A percentile compares a stretch with the other conserved stretches of the same genome.
Evolutionary conservation across 2,113 vertebrate species (phyloP).

Genomic region (Carollia perspicillata): DNA sequence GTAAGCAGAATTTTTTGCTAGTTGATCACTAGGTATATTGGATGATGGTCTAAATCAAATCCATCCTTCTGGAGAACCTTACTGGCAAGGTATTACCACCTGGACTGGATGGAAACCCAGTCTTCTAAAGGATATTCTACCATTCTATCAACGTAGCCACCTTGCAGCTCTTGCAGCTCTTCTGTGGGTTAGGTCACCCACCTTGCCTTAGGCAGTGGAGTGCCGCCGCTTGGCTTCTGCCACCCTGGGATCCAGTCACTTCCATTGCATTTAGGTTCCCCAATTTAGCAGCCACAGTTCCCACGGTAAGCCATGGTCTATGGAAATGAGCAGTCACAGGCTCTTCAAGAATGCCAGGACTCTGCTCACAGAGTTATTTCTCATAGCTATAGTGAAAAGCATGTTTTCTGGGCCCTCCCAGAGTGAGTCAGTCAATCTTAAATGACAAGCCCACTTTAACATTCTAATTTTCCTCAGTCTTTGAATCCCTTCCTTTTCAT

Average conservation of each 20-base stretch:
- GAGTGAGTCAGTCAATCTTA: not conserved
- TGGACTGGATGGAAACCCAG: too few relatives aligned
- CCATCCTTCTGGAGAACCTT: not conserved
- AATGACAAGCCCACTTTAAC: not conserved
- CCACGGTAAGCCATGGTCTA: not conserved
- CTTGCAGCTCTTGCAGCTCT: too few relatives aligned
- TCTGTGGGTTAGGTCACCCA: not conserved
- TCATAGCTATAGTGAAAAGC: not conserved
- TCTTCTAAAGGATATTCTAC: too few relatives aligned
- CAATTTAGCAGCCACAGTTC: not conserved
- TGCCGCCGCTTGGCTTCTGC: too few relatives aligned
- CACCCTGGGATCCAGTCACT: too few relatives aligned
- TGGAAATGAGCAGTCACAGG: not conserved
- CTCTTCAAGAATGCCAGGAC: not conserved
- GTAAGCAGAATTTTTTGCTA: not conserved
- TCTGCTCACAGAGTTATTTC: not conserved
- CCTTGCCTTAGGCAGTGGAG: too few relatives aligned
- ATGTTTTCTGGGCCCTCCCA: not conserved
- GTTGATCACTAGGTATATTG: not conserved
- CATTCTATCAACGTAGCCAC: not conserved
- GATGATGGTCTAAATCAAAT: not conserved
- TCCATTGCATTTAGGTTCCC: too few relatives aligned
- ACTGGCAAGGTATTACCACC: too few relatives aligned
- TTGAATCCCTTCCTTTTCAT: not conserved
- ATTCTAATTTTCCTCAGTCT: not conserved